A percentile compares a stretch with the other conserved stretches of the same genome.
These are phyloP conservation scores for Protonemura montana DNA, from an alignment of 2,888 invertebrate genomes.

Conservation along the genomic window DNA sequence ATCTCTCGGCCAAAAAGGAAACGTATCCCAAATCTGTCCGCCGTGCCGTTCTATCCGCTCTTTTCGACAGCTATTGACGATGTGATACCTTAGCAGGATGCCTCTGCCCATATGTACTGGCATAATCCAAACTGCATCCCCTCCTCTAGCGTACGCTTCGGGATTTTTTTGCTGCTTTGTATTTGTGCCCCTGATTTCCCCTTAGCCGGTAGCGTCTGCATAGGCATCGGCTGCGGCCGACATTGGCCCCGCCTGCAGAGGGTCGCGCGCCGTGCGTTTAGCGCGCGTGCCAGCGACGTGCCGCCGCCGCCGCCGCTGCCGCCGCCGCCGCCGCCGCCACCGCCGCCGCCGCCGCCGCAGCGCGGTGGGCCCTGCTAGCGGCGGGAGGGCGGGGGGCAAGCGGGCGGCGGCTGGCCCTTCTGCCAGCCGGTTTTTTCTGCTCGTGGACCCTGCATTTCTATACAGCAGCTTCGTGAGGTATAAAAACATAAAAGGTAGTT, in stretches of 20 bases:
- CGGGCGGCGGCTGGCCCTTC: neutral
- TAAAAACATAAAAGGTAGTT: slow-evolving; percentile 42
- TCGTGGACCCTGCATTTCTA: slow-evolving; percentile 32
- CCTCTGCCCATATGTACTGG: slow-evolving; percentile 26
- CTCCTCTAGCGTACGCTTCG: slow-evolving; percentile 13
- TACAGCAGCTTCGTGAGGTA: slow-evolving; percentile 40
- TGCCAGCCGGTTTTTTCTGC: slow-evolving; percentile 27
- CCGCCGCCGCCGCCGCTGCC: slow-evolving; percentile 43
- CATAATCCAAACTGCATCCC: slow-evolving; percentile 37
- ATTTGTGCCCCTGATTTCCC: slow-evolving; percentile 59
- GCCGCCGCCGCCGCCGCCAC: slow-evolving; percentile 45
- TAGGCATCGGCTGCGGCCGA: slow-evolving; percentile 56
- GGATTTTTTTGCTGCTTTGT: slow-evolving; percentile 39
- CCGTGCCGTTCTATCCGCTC: slow-evolving; percentile 34
- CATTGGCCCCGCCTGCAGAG: slow-evolving; percentile 40
- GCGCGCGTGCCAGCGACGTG: slow-evolving; percentile 51
- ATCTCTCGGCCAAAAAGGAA: slow-evolving; percentile 39
- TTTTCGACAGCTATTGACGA: slow-evolving; percentile 48
- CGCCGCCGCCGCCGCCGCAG: too few species aligned
- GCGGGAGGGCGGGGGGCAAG: neutral
- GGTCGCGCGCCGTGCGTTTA: slow-evolving; percentile 43
- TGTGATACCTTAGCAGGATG: slow-evolving; percentile 31
- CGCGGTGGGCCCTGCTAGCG: too few species aligned
- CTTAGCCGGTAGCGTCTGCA: slow-evolving; percentile 59
- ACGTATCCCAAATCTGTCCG: neutral